Evolutionary conservation across 2,113 vertebrate genomes (phyloP).

Genomic region (Cnemophilus loriae): DNA sequence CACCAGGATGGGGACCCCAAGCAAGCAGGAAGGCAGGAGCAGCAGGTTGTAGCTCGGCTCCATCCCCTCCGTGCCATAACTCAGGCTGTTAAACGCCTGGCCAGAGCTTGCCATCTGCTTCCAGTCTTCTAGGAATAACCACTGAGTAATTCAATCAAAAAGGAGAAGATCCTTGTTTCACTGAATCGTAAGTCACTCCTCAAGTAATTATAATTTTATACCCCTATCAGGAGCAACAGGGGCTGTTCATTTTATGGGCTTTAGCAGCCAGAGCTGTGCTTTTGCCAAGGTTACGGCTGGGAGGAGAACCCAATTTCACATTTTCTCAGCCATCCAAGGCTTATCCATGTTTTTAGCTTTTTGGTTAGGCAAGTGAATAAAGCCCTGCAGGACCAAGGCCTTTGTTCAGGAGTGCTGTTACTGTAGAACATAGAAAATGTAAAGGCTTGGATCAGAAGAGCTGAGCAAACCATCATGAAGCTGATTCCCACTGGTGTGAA

Average conservation of each 20-base stretch:
- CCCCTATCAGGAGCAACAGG: conserved; percentile 60
- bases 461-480: neutral
- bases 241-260: conserved; percentile 57
- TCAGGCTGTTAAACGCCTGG: conserved; percentile 61
- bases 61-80: neutral
- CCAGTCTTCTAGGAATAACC: conserved; percentile 61
- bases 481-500: neutral
- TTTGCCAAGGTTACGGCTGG: conserved; percentile 46
- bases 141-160: conserved; percentile 61
- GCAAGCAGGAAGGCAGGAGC: neutral
- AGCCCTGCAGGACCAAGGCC: neutral
- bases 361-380: neutral
- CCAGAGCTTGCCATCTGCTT: conserved; percentile 68
- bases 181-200: conserved; percentile 55
- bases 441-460: neutral
- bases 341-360: neutral
- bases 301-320: neutral
- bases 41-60: neutral
- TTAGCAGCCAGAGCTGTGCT: neutral
- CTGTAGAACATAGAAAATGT: neutral
- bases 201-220: conserved; percentile 72
- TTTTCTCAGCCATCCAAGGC: neutral
- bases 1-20: neutral
- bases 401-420: neutral
- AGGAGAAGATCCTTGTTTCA: conserved; percentile 50